Base-by-base conservation (phyloP, 1,140 invertebrate species). In the Drosophila bocqueti region DNA sequence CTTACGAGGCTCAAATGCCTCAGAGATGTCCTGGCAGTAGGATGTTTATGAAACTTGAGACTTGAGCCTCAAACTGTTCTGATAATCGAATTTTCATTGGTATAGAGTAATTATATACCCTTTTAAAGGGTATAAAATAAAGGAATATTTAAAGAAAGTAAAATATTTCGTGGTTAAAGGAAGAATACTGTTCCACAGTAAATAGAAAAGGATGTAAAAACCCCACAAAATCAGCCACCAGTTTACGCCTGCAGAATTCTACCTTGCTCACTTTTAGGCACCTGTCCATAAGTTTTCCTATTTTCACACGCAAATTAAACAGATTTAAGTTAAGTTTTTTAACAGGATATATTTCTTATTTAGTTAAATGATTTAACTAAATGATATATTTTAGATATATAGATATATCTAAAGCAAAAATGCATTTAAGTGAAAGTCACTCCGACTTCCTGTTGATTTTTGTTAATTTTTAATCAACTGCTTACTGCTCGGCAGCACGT, bases 381-480 rank as follows among this genome's bases (percentile, higher is more conserved):
- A 21, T 21, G 21, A 21, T 21, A 21, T 21, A 21, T 21, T 21
- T 21, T 21, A 21, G 21, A 21, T 21, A 21, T 21, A 21, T 21
- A 21, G 21, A 21, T 21, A 21, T 21, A 21, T 21, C 21, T 21
- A 21, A 21, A 21, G 21, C 2, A 10, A 3, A 42, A 58, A 24
- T 38, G 13, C 38, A 29, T 15, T 21, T 6, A 24, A 58, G 34
- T 18, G 43, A n/a, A 42, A 13, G 13, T 49, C 29, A n/a, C 58
- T 26, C n/a, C 31, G 8, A 36, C 24, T 50, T 60, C 55, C 66
- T 54, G 61, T 64, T 49, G 57, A 72, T 84, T 84, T 71, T 68
- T 67, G 73, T 84, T 81, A 82, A 81, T 84, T 87, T 89, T 89
- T 89, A 89, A 89, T 89, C 85, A 89, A 84, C 57, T 69, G 50